phyloP scores from a whole-genome alignment of 2,888 invertebrate species.

The Ariolimax columbianus region DNA sequence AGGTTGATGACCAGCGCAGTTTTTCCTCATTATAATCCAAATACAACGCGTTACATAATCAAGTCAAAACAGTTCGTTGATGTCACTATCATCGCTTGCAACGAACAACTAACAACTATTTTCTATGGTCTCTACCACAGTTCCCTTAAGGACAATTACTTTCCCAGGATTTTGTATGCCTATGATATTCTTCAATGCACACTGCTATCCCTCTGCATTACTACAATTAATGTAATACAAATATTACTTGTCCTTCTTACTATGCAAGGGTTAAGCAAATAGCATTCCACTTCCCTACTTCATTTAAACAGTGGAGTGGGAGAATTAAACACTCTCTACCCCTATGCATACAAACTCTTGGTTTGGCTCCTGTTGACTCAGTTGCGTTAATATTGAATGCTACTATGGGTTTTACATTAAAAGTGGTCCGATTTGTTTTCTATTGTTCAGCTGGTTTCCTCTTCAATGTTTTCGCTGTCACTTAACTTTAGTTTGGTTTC shows the following conservation, averaged over 20 bases:
- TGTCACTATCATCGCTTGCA: too few species aligned
- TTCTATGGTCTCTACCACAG: too few species aligned
- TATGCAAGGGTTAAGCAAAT: neutral
- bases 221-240: too few species aligned
- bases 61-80: too few species aligned
- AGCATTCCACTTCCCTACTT: neutral
- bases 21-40: too few species aligned
- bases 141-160: too few species aligned
- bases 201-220: too few species aligned
- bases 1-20: too few species aligned
- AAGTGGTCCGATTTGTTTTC: neutral
- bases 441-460: neutral
- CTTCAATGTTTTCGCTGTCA: neutral
- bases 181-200: too few species aligned
- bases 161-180: too few species aligned
- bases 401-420: neutral
- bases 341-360: neutral
- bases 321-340: neutral
- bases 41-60: too few species aligned
- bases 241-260: neutral
- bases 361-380: neutral
- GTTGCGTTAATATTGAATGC: conserved; percentile 7
- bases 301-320: neutral
- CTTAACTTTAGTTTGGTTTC: neutral
- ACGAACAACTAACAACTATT: too few species aligned